Base-by-base conservation (phyloP, 2,888 invertebrate species). In the Villa cingulata region DNA sequence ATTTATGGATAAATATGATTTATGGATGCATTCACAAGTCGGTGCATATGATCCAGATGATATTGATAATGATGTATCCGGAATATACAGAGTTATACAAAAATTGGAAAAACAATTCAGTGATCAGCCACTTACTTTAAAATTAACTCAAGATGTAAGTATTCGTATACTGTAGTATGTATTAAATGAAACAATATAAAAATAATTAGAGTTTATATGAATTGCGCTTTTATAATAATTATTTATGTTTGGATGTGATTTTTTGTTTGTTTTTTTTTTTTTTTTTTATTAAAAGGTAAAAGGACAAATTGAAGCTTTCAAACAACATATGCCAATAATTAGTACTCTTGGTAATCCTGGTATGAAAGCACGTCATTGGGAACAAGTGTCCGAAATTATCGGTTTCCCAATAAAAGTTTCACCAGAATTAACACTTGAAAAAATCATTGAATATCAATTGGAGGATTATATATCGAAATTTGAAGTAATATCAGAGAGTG, bases 341-440 rank as follows among this genome's bases (percentile, higher is more conserved):
- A 81, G 84, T 63, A 94, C 92, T 0, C 70, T 96, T 18, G 95
- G 95, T 41, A 96, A 96, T 72, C 94, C 94, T 1, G 94, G 92
- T 45, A 81, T 96, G 81, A 88, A 89, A 61, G 76, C 73, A 2
- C 78, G 91, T 0, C 95, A 95, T 66, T 95, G 95, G 95, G 90
- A 91, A 61, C 83, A 84, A 69, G 83, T 96, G 6, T 92, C 94
- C 0, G 94, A 95, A 60, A 86, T 94, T 51, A 87, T 95, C 55
- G 95, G 95, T 0, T 92, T 91, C 66, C 89, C 91, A 1, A 85
- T 96, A 38, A 77, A 82, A 51, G 83, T 91, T 1, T 87, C 91
- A 50, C 80, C 84, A 0, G 82, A 83, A 27, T 72, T 89, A 54
- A 86, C 89, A 0, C 71, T 96, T 32, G 83, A 80, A 46, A 88